Evolutionary conservation across 2,113 vertebrate genomes (phyloP), one percentile per base, ranked within the genome.

Genomic region (Irena cyanogastra): DNA sequence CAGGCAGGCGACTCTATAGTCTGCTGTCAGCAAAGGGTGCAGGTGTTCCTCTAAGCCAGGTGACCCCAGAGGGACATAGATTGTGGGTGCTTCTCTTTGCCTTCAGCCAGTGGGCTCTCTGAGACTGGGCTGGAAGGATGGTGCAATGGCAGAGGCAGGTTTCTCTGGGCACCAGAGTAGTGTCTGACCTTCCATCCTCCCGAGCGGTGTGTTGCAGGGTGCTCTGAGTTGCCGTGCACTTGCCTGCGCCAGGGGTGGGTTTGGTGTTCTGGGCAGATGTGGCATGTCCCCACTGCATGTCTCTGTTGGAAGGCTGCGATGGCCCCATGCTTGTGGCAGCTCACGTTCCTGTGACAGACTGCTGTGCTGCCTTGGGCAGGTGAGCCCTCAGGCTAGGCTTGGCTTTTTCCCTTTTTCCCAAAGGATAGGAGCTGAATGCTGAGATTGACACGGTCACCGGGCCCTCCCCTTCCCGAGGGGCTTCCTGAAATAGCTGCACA

Each of bases 401-500:
- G 81, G 71, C 71, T 90, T 82, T 95, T 91, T 86, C 79, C n/a
- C 57, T 83, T 95, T 89, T 89, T 63, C 74, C 66, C 30, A 4
- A n/a, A 91, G 82, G 95, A 57, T 88, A 85, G 87, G 93, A 95
- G 52, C 75, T 61, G 89, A 97, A 82, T 6, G 61, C 57, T 0
- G 27, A 76, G 97, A 91, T 82, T 13, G 16, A 70, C 63, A 59
- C 0, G 10, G 81, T 85, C 21, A 37, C 82, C 0, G 3, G 42
- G 61, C 89, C 93, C 86, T 94, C 85, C 93, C 76, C 54, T 94
- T 90, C 80, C 54, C 53, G 5, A 44, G 95, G 97, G 94, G 95
- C 95, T 91, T 94, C 97, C 96, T 17, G 50, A 97, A 97, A 97
- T 97, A 97, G 96, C 95, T 93, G 84, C 89, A 79, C 6, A 37